phyloP scores from a whole-genome alignment of 1,140 invertebrate genomes.

The Parasteatoda tepidariorum region DNA sequence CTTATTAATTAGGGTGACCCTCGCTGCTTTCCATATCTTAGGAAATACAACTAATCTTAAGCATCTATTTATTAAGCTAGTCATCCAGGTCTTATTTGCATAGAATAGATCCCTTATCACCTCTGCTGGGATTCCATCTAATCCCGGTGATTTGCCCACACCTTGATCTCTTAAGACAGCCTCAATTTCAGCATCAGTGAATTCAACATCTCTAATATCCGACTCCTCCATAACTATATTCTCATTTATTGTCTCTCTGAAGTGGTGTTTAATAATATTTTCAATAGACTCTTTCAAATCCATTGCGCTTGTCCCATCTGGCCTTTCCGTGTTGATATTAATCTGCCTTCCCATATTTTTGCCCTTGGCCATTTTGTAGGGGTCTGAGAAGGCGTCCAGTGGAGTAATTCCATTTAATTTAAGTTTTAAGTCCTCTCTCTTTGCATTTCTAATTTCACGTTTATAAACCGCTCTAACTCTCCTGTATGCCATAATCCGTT shows the following conservation, averaged over 20 bases:
- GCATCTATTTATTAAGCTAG: neutral
- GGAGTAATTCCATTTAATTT: neutral
- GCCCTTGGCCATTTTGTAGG: neutral
- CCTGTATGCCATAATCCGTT: neutral
- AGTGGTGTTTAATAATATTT: neutral
- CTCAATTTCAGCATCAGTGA: neutral
- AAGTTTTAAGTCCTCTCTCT: neutral
- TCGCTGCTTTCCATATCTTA: neutral
- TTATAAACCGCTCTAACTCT: neutral
- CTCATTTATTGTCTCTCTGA: neutral
- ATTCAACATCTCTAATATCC: too few species aligned
- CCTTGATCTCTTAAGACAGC: neutral
- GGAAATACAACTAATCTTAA: neutral
- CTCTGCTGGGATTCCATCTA: neutral
- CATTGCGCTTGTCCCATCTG: neutral
- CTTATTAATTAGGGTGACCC: neutral
- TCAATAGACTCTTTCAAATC: neutral
- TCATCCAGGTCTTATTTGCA: neutral
- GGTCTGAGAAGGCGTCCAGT: neutral
- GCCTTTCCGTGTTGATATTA: too few species aligned
- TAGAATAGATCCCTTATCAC: neutral
- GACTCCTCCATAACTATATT: too few species aligned
- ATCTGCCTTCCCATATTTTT: neutral
- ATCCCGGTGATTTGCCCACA: neutral
- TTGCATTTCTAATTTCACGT: neutral